A percentile compares a stretch with the other conserved stretches of the same genome.
phyloP scores from a whole-genome alignment of 2,797 vertebrate species.

The Aldrovandia affinis region DNA sequence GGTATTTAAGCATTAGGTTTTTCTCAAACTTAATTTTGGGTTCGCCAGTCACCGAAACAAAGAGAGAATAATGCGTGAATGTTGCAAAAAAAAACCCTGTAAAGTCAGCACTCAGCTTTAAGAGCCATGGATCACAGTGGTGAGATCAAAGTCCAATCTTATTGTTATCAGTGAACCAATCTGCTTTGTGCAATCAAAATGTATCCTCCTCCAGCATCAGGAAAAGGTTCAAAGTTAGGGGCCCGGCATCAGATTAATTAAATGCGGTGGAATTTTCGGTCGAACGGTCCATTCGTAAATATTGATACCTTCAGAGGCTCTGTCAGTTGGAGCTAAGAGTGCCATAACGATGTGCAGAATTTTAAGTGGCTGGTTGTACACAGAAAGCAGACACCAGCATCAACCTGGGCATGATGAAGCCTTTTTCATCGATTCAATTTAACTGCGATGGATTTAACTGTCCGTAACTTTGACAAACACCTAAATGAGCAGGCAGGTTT shows the following conservation, averaged over 20 bases:
- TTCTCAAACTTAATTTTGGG: neutral
- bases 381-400: neutral
- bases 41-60: neutral
- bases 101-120: neutral
- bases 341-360: neutral
- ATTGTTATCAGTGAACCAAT: neutral
- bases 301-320: neutral
- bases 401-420: neutral
- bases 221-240: neutral
- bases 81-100: neutral
- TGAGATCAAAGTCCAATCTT: neutral
- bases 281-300: neutral
- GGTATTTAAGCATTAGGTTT: neutral
- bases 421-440: no score
- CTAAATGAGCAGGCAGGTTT: no score
- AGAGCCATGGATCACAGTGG: neutral
- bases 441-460: no score
- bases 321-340: neutral
- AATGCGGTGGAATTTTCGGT: conserved; percentile 12
- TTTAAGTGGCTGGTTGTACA: neutral
- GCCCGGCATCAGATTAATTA: conserved; percentile 11
- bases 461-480: no score
- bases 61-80: neutral
- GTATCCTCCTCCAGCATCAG: neutral
- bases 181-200: neutral